A percentile compares a stretch with the other conserved stretches of the same genome.
Conservation (phyloP, 1,140 invertebrate species). For the Streblospio benedicti region DNA sequence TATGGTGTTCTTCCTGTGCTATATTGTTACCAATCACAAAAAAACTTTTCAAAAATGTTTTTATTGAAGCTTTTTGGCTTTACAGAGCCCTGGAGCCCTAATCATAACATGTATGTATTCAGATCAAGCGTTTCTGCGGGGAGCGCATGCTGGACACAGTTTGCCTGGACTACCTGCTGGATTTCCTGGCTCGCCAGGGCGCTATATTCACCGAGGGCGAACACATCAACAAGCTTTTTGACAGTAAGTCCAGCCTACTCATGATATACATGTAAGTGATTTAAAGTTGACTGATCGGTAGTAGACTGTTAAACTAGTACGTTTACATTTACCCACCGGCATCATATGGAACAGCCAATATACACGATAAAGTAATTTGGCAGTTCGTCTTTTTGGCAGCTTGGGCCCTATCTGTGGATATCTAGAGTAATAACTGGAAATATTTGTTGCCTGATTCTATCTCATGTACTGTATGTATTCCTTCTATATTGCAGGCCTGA, state of each 20-base stretch:
- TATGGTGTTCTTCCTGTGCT: no score
- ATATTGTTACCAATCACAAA: not conserved
- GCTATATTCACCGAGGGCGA: conserved; percentile 34
- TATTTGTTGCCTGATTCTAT: not conserved
- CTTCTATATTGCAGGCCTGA: conserved; percentile 23
- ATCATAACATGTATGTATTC: not conserved
- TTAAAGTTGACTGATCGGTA: not conserved
- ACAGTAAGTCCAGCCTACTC: conserved; percentile 25
- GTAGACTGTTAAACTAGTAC: not conserved
- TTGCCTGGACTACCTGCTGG: conserved; percentile 30
- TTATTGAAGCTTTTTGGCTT: not conserved
- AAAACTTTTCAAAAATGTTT: conserved; percentile 8
- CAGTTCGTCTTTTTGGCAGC: not conserved
- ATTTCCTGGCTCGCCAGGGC: conserved; percentile 31
- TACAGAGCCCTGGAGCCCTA: not conserved
- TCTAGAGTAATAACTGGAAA: not conserved
- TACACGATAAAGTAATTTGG: not conserved
- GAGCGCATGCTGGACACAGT: conserved; percentile 30
- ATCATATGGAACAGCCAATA: not conserved
- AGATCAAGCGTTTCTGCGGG: conserved; percentile 29
- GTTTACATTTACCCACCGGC: not conserved
- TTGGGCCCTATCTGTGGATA: not conserved
- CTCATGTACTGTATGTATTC: no score
- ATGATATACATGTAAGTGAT: not conserved
- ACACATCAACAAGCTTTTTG: conserved; percentile 29